phyloP scores from a whole-genome alignment of 2,113 vertebrate species.

The Chiloscyllium plagiosum region DNA sequence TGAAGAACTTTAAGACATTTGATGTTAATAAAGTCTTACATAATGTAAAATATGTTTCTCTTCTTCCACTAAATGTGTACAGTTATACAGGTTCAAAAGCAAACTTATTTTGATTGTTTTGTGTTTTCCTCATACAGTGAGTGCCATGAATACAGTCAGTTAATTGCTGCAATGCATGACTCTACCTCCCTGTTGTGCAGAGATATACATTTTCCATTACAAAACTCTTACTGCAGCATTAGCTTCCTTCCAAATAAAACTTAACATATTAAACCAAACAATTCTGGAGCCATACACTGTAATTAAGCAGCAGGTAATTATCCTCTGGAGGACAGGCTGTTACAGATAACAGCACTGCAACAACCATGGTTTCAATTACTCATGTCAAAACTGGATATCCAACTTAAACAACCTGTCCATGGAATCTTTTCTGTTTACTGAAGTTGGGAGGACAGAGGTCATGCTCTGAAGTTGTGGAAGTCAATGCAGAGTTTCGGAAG shows the following conservation, averaged over 20 bases:
- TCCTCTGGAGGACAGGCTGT: not conserved
- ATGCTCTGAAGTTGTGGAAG: too few species aligned
- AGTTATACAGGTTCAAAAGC: not conserved
- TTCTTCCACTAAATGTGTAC: not conserved
- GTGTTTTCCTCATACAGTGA: not conserved
- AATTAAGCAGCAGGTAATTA: not conserved
- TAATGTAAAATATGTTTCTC: not conserved
- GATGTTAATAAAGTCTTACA: not conserved
- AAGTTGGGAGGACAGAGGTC: not conserved
- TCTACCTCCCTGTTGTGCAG: not conserved
- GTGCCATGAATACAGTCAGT: not conserved
- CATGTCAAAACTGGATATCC: not conserved
- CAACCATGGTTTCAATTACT: not conserved
- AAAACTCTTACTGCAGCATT: not conserved
- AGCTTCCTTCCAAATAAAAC: not conserved
- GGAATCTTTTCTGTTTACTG: not conserved
- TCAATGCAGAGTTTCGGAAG: too few species aligned
- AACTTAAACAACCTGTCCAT: not conserved
- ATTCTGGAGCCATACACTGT: not conserved
- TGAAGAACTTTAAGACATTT: not conserved
- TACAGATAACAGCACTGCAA: not conserved
- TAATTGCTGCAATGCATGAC: not conserved
- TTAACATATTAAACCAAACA: not conserved
- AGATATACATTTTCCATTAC: not conserved
- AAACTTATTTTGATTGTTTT: not conserved